phyloP scores from a whole-genome alignment of 2,888 invertebrate species.

The Xestia sexstrigata region DNA sequence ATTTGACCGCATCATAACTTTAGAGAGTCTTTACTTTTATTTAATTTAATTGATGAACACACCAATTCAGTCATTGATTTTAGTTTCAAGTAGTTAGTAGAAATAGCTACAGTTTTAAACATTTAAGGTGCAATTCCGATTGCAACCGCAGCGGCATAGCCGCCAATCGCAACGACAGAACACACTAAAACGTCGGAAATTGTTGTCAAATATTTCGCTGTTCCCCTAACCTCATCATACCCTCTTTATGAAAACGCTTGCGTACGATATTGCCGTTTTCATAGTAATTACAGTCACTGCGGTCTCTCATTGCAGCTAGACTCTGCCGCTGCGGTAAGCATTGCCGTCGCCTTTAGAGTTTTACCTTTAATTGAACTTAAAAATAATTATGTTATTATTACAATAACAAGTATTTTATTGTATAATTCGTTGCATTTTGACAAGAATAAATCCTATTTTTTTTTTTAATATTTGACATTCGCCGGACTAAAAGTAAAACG shows the following conservation, averaged over 20 bases:
- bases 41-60: conserved; percentile 20
- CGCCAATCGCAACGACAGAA: background rate
- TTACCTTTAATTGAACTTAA: background rate
- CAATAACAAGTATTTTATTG: conserved; percentile 11
- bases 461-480: background rate
- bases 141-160: background rate
- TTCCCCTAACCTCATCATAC: too few species aligned
- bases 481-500: background rate
- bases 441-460: conserved; percentile 8
- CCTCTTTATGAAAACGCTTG: background rate
- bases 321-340: background rate
- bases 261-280: background rate
- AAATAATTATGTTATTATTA: background rate
- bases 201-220: background rate
- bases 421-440: conserved; percentile 24
- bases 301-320: background rate
- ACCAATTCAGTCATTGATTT: conserved; percentile 19
- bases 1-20: background rate
- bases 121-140: background rate
- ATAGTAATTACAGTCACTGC: background rate
- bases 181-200: background rate
- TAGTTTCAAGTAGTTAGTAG: conserved; percentile 24
- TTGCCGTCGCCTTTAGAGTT: background rate
- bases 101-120: conserved; percentile 27
- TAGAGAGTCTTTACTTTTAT: background rate